These are phyloP conservation scores for Eupithecia abbreviata DNA, from an alignment of 2,888 invertebrate species.

Conservation along the genomic window DNA sequence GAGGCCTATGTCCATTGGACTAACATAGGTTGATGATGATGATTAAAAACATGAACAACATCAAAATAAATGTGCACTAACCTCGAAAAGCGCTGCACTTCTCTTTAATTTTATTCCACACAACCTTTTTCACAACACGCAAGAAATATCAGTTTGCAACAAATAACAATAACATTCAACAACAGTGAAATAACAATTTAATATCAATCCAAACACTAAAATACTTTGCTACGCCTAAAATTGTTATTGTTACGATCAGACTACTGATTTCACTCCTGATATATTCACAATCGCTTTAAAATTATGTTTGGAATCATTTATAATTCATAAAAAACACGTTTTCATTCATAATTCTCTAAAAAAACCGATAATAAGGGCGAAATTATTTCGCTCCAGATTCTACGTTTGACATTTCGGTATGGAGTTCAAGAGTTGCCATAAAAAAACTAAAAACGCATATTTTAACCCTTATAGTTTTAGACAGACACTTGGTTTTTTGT, in stretches of 20 bases:
- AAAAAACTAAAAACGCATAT: constrained; percentile 12
- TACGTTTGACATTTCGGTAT: constrained; percentile 66
- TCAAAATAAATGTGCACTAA: constrained; percentile 47
- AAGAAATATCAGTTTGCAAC: constrained; percentile 49
- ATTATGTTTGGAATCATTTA: constrained; percentile 45
- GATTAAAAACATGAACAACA: background rate
- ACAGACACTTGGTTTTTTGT: background rate
- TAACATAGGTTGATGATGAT: no score
- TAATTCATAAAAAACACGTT: constrained; percentile 55
- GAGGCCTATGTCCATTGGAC: no score
- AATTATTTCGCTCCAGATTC: constrained; percentile 72
- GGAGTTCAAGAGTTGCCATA: constrained; percentile 52
- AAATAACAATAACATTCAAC: constrained; percentile 52
- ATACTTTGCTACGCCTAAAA: constrained; percentile 37
- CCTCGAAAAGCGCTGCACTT: constrained; percentile 65
- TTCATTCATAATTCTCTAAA: constrained; percentile 76
- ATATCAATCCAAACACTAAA: constrained; percentile 46
- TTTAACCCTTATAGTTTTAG: background rate
- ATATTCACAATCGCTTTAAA: constrained; percentile 40
- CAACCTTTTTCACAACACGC: constrained; percentile 69
- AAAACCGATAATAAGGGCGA: constrained; percentile 61
- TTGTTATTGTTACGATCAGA: constrained; percentile 46
- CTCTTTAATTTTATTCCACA: constrained; percentile 68
- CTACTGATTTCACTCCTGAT: constrained; percentile 41
- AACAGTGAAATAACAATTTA: constrained; percentile 43